These are phyloP conservation scores for Scaptomyza reducta DNA, from an alignment of 2,888 invertebrate genomes.

Conservation along the genomic window DNA sequence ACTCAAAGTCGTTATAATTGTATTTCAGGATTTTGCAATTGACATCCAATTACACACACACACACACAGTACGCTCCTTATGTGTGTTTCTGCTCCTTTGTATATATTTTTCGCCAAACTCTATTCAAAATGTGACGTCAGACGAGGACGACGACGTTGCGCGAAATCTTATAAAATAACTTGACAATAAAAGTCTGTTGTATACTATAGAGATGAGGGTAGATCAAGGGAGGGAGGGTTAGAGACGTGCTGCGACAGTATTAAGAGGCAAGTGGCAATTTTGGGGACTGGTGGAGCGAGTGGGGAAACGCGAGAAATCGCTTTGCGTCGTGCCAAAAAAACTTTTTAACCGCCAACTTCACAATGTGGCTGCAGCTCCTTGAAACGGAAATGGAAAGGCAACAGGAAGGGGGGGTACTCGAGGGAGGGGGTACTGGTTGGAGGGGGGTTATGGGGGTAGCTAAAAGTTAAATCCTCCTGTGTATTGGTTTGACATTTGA, in stretches of 20 bases:
- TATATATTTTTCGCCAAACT: background rate
- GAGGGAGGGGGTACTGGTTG: no score
- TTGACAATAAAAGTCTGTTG: conserved; percentile 51
- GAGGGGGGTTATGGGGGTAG: background rate
- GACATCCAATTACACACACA: conserved; percentile 73
- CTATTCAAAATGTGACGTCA: conserved; percentile 47
- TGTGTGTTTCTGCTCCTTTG: conserved; percentile 5
- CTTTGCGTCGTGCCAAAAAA: conserved; percentile 73
- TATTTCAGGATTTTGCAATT: conserved; percentile 62
- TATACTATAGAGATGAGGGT: background rate
- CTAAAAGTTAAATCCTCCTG: conserved; percentile 72
- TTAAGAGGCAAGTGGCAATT: conserved; percentile 36
- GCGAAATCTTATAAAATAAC: conserved; percentile 73
- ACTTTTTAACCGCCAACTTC: conserved; percentile 69
- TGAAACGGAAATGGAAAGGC: conserved; percentile 68
- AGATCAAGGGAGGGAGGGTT: background rate
- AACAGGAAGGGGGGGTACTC: conserved; percentile 13
- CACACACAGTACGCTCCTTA: conserved; percentile 8
- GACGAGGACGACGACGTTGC: conserved; percentile 36
- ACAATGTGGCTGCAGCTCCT: conserved; percentile 49
- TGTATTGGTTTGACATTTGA: conserved; percentile 79
- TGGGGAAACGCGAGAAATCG: conserved; percentile 65
- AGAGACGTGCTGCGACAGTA: conserved; percentile 49
- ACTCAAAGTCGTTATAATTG: conserved; percentile 33
- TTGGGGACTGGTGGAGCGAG: conserved; percentile 12